Percentiles rank a stretch among this genome's conserved stretches.
Evolutionary conservation across 1,140 invertebrate genomes (phyloP).

Genomic region (Thereuonema tuberculata): DNA sequence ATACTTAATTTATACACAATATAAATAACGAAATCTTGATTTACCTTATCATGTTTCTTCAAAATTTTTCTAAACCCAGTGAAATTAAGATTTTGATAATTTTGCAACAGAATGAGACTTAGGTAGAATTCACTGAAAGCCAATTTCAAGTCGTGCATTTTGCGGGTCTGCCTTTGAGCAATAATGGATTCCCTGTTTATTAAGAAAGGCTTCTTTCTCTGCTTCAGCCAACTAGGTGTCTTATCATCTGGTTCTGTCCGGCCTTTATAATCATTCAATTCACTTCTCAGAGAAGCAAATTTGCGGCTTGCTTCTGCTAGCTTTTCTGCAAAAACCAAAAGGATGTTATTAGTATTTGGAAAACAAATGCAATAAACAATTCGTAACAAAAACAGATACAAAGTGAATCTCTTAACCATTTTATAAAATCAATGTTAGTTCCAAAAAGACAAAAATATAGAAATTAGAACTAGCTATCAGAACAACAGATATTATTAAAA

Average conservation of each 20-base stretch:
- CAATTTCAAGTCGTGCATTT: constrained; percentile 86
- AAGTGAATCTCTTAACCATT: too few relatives aligned
- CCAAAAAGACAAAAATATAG: too few relatives aligned
- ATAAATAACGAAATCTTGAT: constrained; percentile 18
- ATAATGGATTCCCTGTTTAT: constrained; percentile 8
- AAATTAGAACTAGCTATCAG: too few relatives aligned
- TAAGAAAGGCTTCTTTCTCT: background rate
- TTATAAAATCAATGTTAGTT: too few relatives aligned
- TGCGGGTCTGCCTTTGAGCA: constrained; percentile 32
- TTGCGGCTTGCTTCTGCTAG: constrained; percentile 91
- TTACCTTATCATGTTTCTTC: constrained; percentile 99
- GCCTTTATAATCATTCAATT: constrained; percentile 49
- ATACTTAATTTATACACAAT: background rate
- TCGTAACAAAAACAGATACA: too few relatives aligned
- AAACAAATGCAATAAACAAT: too few relatives aligned
- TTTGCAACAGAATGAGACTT: constrained; percentile 74
- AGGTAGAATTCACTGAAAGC: constrained; percentile 99
- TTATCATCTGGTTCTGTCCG: constrained; percentile 35
- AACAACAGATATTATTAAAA: too few relatives aligned
- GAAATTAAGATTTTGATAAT: constrained; percentile 84
- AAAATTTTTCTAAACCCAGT: constrained; percentile 98
- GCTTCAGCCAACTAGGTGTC: constrained; percentile 37
- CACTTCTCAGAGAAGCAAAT: constrained; percentile 77
- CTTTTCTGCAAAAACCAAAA: constrained; percentile 88
- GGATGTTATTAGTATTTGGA: too few relatives aligned